A percentile compares a stretch with the other conserved stretches of the same genome.
These are phyloP conservation scores for Anas flavirostris DNA, from an alignment of 2,797 vertebrate genomes.

Conservation along the genomic window DNA sequence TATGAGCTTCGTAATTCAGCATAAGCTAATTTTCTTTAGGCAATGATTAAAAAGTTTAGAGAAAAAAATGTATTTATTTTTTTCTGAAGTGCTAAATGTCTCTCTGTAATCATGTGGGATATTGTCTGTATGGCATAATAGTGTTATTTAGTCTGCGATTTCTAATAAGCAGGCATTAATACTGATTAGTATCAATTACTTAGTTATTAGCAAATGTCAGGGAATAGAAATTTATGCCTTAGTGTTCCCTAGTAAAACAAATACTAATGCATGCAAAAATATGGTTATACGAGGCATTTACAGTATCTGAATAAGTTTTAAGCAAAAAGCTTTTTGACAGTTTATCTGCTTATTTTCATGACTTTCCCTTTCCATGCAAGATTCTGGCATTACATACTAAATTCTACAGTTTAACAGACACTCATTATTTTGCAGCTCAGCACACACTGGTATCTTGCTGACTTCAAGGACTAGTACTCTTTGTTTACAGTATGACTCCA, in stretches of 20 bases:
- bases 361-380: not conserved
- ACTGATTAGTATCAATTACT: conserved; percentile 29
- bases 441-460: not conserved
- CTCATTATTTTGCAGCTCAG: not conserved
- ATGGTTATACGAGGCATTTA: not conserved
- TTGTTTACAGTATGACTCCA: not conserved
- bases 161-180: not conserved
- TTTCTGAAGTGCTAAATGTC: not conserved
- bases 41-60: not conserved
- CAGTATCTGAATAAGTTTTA: not conserved
- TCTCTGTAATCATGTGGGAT: not conserved
- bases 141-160: not conserved
- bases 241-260: not conserved
- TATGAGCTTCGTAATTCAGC: not conserved
- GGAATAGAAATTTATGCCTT: not conserved
- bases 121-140: not conserved
- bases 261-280: not conserved
- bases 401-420: not conserved
- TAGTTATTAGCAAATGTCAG: conserved; percentile 5
- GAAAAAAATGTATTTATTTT: not conserved
- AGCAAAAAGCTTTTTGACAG: not conserved
- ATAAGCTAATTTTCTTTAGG: not conserved
- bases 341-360: not conserved
- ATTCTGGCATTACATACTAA: not conserved
- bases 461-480: not conserved